Base-by-base conservation (phyloP, 2,113 vertebrate genomes). In the Australoheros scitulus region DNA sequence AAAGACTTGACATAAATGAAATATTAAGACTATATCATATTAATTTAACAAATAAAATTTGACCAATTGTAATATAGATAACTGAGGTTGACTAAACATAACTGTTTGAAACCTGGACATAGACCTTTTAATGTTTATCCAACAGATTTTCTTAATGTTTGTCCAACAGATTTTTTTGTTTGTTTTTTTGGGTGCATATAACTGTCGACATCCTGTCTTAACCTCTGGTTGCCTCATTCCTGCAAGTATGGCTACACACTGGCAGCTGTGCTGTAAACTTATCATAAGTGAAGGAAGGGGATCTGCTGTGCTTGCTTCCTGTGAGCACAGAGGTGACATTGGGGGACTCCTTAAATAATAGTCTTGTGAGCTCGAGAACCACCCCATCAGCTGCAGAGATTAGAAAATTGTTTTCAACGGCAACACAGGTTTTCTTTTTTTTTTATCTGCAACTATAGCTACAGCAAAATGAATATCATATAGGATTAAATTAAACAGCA, bases 321-420 rank as follows among this genome's bases (percentile, higher is more conserved):
- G 94, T 96, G 95, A 95, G 91, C 94, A 88, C 91, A 87, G 83
- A 95, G 95, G 95, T 95, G 94, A 96, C 96, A 94, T 94, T 94
- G 92, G 90, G 86, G 91, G 92, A 83, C 93, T 87, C 91, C 90
- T 95, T 95, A 95, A 96, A 96, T 96, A 95, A 94, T 93, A 72
- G 76, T 55, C 86, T 72, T 79, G 15, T 64, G 74, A 94, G 91
- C 91, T 91, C 78, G 85, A 80, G 82, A 88, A 87, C 75, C 61
- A 9, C 14, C 75, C 64, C 70, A 83, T 88, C 88, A 85, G 87
- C 89, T 86, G 82, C 86, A 86, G 82, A 92, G 87, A 93, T 93
- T 80, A 94, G 81, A 94, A 74, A 82, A 90, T 87, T 91, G 90
- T 94, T 92, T 92, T 90, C 85, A 90, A 90, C 82, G 85, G 61